Base-by-base conservation (phyloP, 1,140 invertebrate species). In the Lepidurus couesii region DNA sequence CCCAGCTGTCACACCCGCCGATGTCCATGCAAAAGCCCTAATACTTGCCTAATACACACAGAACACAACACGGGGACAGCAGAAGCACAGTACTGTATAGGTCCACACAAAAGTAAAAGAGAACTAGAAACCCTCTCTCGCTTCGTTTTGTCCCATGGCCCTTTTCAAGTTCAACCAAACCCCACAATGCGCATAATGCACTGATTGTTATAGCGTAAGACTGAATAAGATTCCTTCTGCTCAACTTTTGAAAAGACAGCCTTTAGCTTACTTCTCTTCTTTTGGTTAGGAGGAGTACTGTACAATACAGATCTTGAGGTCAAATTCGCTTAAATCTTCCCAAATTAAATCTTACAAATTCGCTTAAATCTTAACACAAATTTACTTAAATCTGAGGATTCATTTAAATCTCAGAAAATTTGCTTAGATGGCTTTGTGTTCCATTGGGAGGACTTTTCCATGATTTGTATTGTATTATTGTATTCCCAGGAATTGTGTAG, bases 171-270 rank as follows among this genome's bases (percentile, higher is more conserved):
- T 7, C 53, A 13, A 13, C 53, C 16, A 13, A 21, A 1, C 6
- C 16, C 53, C 53, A 65, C 53, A 65, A 65, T 21, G 53, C 53
- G 53, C 53, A 65, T 65, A 65, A 65, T 65, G 21, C 53, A 65
- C 8, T n/a, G 53, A 65, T 65, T 65, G 53, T 65, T 65, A 65
- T 7, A 65, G 53, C 53, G 2, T 34, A 34, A 3, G 34, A 65
- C 6, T 65, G 53, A 65, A 65, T 65, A 65, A 65, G 53, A 65
- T 65, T 65, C 53, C 13, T 65, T 65, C 53, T 65, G 53, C 53
- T 21, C 53, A 65, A 13, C 21, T 65, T 65, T 47, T 65, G 7
- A 13, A 65, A 65, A 65, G 53, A 65, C 16, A 65, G 1, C 13
- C 53, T 34, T 3, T 2, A 34, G 34, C 34, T 34, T 34, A 34